Evolutionary conservation across 2,113 vertebrate genomes (phyloP).

Genomic region (Paraplagusia blochii): DNA sequence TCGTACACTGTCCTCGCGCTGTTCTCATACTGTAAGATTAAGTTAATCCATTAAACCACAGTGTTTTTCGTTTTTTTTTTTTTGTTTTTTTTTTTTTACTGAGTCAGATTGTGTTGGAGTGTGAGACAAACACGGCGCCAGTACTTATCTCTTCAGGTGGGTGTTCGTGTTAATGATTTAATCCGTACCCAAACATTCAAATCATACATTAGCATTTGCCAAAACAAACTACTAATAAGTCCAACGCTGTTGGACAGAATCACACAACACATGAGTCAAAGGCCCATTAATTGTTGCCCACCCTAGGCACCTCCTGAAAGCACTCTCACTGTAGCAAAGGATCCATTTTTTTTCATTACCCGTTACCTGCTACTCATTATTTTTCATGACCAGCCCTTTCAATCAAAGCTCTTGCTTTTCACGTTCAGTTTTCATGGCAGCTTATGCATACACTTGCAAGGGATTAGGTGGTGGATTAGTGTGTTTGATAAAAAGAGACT

Average conservation of each 20-base stretch:
- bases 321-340: background rate
- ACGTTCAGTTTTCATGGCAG: background rate
- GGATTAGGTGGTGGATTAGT: too few species aligned
- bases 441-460: background rate
- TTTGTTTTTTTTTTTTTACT: too few species aligned
- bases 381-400: background rate
- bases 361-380: background rate
- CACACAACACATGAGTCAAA: background rate
- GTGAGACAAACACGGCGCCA: background rate
- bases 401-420: background rate
- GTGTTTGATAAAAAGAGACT: too few species aligned
- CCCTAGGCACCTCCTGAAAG: background rate
- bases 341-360: slow-evolving; percentile 3
- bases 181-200: slow-evolving; percentile 26
- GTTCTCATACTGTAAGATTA: background rate
- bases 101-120: slow-evolving; percentile 2
- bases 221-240: slow-evolving; percentile 7
- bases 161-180: slow-evolving; percentile 13
- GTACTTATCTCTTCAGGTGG: slow-evolving; percentile 22
- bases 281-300: slow-evolving; percentile 14
- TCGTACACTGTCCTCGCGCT: background rate
- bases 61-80: too few species aligned
- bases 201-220: slow-evolving; percentile 19
- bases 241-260: background rate
- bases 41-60: too few species aligned